A percentile compares a stretch with the other conserved stretches of the same genome.
Evolutionary conservation across 2,113 vertebrate genomes (phyloP).

Genomic region (Triplophysa dalaica): DNA sequence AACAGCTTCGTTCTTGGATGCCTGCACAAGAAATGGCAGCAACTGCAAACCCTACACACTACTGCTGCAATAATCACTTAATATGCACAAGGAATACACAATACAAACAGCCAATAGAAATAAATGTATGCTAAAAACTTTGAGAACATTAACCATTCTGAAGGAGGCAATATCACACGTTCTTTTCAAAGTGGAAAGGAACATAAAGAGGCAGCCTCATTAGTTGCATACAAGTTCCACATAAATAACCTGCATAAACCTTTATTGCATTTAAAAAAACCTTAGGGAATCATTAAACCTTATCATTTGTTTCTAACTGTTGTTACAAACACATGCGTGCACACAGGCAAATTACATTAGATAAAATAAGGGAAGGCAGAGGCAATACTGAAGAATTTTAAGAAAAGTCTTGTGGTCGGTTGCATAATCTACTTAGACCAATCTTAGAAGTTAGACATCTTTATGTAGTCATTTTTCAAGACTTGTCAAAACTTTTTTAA

Average conservation of each 20-base stretch:
- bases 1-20: slow-evolving; percentile 59
- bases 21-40: slow-evolving; percentile 33
- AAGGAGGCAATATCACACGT: background rate
- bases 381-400: no score
- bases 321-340: background rate
- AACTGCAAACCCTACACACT: slow-evolving; percentile 8
- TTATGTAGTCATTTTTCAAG: no score
- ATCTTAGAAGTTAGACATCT: no score
- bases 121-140: background rate
- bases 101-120: background rate
- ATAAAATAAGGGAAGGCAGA: no score
- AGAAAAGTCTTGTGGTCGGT: no score
- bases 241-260: no score
- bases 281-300: no score
- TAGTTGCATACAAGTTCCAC: background rate
- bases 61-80: slow-evolving; percentile 9
- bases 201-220: background rate
- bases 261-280: no score
- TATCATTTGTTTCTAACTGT: background rate
- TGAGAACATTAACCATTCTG: background rate
- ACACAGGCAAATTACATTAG: no score
- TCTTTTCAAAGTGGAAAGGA: background rate
- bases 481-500: no score
- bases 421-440: no score
- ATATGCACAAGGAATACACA: background rate